Base-by-base conservation (phyloP, 2,797 vertebrate genomes). In the Eupleurogrammus muticus region DNA sequence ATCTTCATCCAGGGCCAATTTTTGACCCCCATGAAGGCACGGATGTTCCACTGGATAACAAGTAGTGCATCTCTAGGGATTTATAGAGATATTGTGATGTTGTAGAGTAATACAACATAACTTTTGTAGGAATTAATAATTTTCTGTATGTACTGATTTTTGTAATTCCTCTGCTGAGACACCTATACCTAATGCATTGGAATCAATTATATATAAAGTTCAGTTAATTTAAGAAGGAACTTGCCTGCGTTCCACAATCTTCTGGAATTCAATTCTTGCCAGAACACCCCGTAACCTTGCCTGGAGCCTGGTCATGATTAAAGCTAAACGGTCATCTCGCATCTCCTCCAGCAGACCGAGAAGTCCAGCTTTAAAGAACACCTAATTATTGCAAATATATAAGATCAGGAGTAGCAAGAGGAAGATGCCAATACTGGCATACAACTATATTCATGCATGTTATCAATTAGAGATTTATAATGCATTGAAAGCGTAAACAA, bases 1-100 rank as follows among this genome's bases (percentile, higher is more conserved):
- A 97, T 88, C 81, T 93, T 97, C 96, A 97, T 97, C 96, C 96
- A 97, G 0, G 96, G 96, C 96, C 96, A 97, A 35, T 97, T 96
- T 85, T 97, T 97, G 86, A 97, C 96, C 16, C 92, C 94, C 95
- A 97, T 97, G 89, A 97, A 97, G 20, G 96, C 92, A 9, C 96
- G 92, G 17, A 97, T 91, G 81, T 97, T 97, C 93, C 94, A 96
- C 60, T 96, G 95, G 73, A 96, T 96, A 2, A 95, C 90, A 36
- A 95, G 77, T 16, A 96, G 73, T 1, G 94, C 85, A 77, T 96
- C 95, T 83, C 95, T 96, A 77, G 7, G 9, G 12, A 53, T 50
- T 53, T 5, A 56, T 49, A 35, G 17, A 53, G 5, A 16, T 42
- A 35, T 20, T 38, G 28, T 48, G 19, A 38, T 3, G 1, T 5